Evolutionary conservation across 2,888 invertebrate species (phyloP).

Genomic region (Strigamia transsilvanica): DNA sequence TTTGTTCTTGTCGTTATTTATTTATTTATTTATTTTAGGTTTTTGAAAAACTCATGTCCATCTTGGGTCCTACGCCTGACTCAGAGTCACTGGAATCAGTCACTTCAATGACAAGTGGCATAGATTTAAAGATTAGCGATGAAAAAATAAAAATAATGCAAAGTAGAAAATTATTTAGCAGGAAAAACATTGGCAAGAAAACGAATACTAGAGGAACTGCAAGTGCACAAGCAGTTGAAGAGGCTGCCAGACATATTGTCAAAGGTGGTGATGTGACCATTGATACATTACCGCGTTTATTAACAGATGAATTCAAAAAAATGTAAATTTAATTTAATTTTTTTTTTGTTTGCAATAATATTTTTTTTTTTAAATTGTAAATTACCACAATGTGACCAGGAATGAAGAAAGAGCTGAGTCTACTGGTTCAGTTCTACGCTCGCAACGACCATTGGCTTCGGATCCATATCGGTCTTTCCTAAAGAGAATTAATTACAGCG

Average conservation of each 20-base stretch:
- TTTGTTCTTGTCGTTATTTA: not conserved
- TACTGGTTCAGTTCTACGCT: not conserved
- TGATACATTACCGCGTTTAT: too few relatives aligned
- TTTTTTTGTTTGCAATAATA: too few relatives aligned
- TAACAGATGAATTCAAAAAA: not conserved
- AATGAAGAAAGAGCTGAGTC: not conserved
- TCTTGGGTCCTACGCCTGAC: not conserved
- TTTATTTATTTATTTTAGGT: not conserved
- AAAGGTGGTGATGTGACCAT: too few relatives aligned
- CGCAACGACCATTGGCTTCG: not conserved
- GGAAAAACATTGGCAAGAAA: too few relatives aligned
- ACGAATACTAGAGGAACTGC: too few relatives aligned
- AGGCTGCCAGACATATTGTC: too few relatives aligned
- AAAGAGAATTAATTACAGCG: not conserved
- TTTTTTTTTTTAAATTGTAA: not conserved
- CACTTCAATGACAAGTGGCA: not conserved
- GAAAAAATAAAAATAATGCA: not conserved
- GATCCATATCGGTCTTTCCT: not conserved
- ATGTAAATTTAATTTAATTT: not conserved
- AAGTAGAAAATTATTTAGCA: not conserved
- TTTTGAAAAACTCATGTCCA: not conserved
- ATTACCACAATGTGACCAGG: not conserved
- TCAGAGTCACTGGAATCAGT: not conserved
- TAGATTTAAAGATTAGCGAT: not conserved
- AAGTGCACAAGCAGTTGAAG: too few relatives aligned